Evolutionary conservation across 2,797 vertebrate species (phyloP).

Genomic region (Bovichtus diacanthus): DNA sequence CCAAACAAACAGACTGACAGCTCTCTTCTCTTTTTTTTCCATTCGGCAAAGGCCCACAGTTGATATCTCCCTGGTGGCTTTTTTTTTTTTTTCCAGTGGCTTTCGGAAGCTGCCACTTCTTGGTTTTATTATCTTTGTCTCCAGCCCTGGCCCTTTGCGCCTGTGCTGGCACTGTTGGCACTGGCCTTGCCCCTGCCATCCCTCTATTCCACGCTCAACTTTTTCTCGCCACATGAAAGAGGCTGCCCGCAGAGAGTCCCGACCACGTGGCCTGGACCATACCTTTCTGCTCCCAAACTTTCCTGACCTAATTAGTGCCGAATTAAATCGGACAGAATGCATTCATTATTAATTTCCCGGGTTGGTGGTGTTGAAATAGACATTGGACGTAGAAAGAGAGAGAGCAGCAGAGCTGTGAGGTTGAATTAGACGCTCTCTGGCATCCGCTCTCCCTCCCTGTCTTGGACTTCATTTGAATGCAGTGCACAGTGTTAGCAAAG

Average conservation of each 20-base stretch:
- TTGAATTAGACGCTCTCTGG: slow-evolving; percentile 54
- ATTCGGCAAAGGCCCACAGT: slow-evolving; percentile 68
- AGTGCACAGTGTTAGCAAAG: slow-evolving; percentile 47
- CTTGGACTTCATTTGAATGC: slow-evolving; percentile 67
- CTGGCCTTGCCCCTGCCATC: slow-evolving; percentile 59
- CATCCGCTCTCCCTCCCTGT: slow-evolving; percentile 34
- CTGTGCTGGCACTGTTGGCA: slow-evolving; percentile 70
- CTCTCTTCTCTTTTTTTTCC: slow-evolving; percentile 51
- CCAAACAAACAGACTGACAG: slow-evolving; percentile 84
- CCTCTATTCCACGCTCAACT: slow-evolving; percentile 78
- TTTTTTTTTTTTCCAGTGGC: slow-evolving; percentile 59
- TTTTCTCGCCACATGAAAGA: slow-evolving; percentile 77
- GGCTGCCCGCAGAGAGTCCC: slow-evolving; percentile 72
- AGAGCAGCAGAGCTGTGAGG: slow-evolving; percentile 36
- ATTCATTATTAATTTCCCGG: slow-evolving; percentile 81
- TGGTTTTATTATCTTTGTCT: slow-evolving; percentile 84
- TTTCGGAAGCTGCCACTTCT: slow-evolving; percentile 80
- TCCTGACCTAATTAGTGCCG: slow-evolving; percentile 83
- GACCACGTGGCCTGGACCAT: slow-evolving; percentile 75
- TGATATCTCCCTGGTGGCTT: slow-evolving; percentile 77
- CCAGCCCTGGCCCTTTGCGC: slow-evolving; percentile 81
- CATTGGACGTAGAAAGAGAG: slow-evolving; percentile 52
- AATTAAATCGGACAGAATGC: slow-evolving; percentile 80
- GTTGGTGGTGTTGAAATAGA: slow-evolving; percentile 73
- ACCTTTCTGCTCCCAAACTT: slow-evolving; percentile 82